Evolutionary conservation across 2,888 invertebrate genomes (phyloP).

Genomic region (Drosophila macrospina): DNA sequence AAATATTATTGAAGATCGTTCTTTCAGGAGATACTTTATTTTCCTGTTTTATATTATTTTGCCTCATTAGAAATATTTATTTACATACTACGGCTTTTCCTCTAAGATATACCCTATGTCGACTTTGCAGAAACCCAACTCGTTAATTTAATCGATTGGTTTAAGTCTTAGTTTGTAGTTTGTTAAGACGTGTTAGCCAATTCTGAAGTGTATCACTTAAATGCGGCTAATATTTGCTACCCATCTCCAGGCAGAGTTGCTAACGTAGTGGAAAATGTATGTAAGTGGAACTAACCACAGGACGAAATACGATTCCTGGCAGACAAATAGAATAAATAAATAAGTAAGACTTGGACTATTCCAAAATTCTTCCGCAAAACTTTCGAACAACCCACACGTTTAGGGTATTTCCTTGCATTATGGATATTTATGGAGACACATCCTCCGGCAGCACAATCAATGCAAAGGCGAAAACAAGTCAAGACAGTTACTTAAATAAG

Average conservation of each 20-base stretch:
- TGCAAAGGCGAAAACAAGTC: slow-evolving; percentile 65
- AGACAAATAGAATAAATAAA: slow-evolving; percentile 31
- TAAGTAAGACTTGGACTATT: slow-evolving; percentile 8
- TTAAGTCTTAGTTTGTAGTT: slow-evolving; percentile 8
- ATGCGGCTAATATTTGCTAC: not conserved
- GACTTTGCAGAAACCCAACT: not conserved
- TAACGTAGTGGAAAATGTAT: slow-evolving; percentile 4
- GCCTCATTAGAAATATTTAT: too few relatives aligned
- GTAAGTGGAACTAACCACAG: slow-evolving; percentile 34
- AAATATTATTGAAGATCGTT: too few relatives aligned
- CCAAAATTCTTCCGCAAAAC: slow-evolving; percentile 16
- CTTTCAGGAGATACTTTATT: too few relatives aligned
- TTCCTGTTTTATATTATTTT: too few relatives aligned
- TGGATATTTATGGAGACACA: slow-evolving; percentile 30
- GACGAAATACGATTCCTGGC: slow-evolving; percentile 21
- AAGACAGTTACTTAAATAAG: slow-evolving; percentile 72
- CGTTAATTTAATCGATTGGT: not conserved
- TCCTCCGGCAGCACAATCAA: slow-evolving; percentile 50
- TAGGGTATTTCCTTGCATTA: slow-evolving; percentile 10
- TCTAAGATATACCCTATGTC: too few relatives aligned
- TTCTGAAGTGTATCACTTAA: slow-evolving; percentile 3
- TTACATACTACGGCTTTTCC: too few relatives aligned
- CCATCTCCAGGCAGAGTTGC: not conserved
- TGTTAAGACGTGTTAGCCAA: not conserved
- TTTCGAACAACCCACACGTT: slow-evolving; percentile 31